A percentile compares a stretch with the other conserved stretches of the same genome.
phyloP scores from a whole-genome alignment of 2,797 vertebrate species.

The Ctenopoma multispine region DNA sequence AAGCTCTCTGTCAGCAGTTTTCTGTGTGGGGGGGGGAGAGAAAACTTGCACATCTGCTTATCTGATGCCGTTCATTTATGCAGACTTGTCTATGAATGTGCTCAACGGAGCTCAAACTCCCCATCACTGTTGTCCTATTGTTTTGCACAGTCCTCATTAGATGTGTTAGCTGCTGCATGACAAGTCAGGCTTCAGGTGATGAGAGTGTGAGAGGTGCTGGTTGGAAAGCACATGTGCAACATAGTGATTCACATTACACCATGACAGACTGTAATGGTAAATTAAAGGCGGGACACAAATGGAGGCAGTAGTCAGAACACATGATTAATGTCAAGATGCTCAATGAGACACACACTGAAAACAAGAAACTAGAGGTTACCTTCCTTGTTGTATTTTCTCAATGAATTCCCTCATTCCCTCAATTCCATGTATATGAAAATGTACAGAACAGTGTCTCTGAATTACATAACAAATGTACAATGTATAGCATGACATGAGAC shows the following conservation, averaged over 20 bases:
- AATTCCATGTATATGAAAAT: neutral
- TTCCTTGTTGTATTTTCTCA: constrained; percentile 10
- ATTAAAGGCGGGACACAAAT: constrained; percentile 67
- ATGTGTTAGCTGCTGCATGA: constrained; percentile 38
- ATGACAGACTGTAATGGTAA: constrained; percentile 68
- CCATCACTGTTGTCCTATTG: constrained; percentile 27
- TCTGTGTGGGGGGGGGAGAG: constrained; percentile 28
- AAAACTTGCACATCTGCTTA: constrained; percentile 67
- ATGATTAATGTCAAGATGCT: constrained; percentile 54
- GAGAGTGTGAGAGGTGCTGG: constrained; percentile 58
- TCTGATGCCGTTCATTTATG: constrained; percentile 64
- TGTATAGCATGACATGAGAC: constrained; percentile 37
- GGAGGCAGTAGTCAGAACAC: constrained; percentile 60
- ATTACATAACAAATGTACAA: constrained; percentile 51
- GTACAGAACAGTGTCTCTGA: too few relatives aligned
- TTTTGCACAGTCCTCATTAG: constrained; percentile 37
- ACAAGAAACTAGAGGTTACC: neutral
- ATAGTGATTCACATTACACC: constrained; percentile 70
- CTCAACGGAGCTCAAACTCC: constrained; percentile 44
- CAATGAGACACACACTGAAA: constrained; percentile 3
- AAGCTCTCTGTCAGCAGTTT: constrained; percentile 70
- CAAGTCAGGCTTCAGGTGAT: constrained; percentile 64
- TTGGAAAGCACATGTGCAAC: constrained; percentile 73
- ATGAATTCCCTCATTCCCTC: too few relatives aligned
- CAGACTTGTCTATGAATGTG: constrained; percentile 54